These are phyloP conservation scores for Vesta saturnalis DNA, from an alignment of 2,888 invertebrate species.

Conservation along the genomic window DNA sequence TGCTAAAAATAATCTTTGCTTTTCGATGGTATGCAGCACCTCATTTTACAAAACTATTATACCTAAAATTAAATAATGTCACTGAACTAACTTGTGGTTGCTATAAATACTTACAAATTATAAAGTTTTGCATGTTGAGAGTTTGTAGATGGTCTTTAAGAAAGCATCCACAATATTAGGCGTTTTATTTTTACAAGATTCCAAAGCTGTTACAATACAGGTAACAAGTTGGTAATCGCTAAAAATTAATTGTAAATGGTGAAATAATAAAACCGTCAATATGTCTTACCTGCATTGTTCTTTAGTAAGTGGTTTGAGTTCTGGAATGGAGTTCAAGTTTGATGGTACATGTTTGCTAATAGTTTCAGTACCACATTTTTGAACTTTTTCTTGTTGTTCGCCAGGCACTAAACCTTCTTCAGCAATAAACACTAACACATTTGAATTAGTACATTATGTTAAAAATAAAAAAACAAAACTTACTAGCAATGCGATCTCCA, in stretches of 20 bases:
- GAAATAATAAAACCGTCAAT: background rate
- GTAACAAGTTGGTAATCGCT: constrained; percentile 68
- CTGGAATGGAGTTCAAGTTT: constrained; percentile 52
- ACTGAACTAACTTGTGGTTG: too few species aligned
- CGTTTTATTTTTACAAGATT: constrained; percentile 76
- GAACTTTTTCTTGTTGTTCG: constrained; percentile 57
- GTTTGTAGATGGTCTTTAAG: constrained; percentile 72
- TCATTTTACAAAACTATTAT: too few species aligned
- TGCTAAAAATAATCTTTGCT: too few species aligned
- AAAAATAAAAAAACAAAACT: constrained; percentile 47
- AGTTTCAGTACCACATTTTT: constrained; percentile 61
- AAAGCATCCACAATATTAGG: constrained; percentile 83
- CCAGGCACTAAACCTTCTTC: constrained; percentile 67
- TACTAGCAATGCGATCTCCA: constrained; percentile 68
- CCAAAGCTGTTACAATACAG: constrained; percentile 72
- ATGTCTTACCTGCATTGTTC: constrained; percentile 62
- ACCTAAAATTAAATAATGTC: too few species aligned
- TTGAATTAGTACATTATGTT: constrained; percentile 49
- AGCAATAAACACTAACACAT: constrained; percentile 63
- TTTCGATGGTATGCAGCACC: too few species aligned
- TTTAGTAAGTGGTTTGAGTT: constrained; percentile 55
- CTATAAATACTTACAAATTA: too few species aligned
- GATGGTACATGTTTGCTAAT: constrained; percentile 53
- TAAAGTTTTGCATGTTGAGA: too few species aligned
- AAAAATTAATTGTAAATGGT: constrained; percentile 47